Conservation (phyloP, 1,140 invertebrate genomes). For the Leptopilina boulardi region DNA sequence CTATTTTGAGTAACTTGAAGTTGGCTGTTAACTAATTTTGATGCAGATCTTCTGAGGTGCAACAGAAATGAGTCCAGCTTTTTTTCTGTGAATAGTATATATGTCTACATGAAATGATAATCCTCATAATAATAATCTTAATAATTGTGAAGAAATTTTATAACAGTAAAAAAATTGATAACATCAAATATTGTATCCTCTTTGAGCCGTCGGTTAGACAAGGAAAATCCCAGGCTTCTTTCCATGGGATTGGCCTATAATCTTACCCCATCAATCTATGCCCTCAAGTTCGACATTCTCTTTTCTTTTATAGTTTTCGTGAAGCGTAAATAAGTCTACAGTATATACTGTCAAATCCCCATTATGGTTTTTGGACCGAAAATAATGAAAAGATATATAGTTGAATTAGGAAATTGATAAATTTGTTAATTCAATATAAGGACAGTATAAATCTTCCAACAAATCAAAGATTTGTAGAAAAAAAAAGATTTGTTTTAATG, state of each 20-base stretch:
- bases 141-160: not conserved
- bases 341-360: not conserved
- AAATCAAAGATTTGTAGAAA: not conserved
- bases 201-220: constrained; percentile 32
- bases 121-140: constrained; percentile 22
- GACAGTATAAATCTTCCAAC: not conserved
- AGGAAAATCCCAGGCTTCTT: constrained; percentile 41
- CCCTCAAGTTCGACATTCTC: constrained; percentile 19
- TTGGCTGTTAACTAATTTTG: too few relatives aligned
- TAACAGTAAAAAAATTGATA: not conserved
- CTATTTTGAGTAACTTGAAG: too few relatives aligned
- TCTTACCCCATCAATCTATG: constrained; percentile 43
- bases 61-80: too few relatives aligned
- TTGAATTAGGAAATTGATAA: not conserved
- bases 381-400: constrained; percentile 3
- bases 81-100: not conserved
- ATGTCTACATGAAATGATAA: not conserved
- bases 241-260: constrained; percentile 37
- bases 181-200: constrained; percentile 17
- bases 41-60: too few relatives aligned
- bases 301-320: constrained; percentile 25
- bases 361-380: not conserved
- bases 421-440: not conserved
- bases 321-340: constrained; percentile 9
- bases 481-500: not conserved